These are phyloP conservation scores for Latrodectus elegans DNA, from an alignment of 2,888 invertebrate species.

Conservation along the genomic window DNA sequence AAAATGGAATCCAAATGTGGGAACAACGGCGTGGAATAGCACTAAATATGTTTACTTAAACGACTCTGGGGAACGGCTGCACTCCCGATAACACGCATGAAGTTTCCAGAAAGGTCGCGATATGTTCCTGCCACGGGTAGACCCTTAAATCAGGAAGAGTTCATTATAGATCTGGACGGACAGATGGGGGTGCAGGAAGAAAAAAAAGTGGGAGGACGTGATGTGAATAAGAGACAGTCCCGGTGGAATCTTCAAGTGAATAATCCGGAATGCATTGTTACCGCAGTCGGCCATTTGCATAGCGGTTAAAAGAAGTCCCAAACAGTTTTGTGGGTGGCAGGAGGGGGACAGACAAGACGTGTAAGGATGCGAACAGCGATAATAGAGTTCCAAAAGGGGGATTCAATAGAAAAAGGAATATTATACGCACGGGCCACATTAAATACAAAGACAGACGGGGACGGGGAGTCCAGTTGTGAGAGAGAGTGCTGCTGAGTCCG, in stretches of 20 bases:
- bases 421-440: background rate
- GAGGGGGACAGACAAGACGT: conserved; percentile 32
- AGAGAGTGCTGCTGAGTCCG: conserved; percentile 62
- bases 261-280: conserved; percentile 68
- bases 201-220: conserved; percentile 37
- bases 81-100: background rate
- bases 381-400: conserved; percentile 65
- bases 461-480: conserved; percentile 22
- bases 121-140: conserved; percentile 4
- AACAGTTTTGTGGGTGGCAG: background rate
- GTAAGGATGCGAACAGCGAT: conserved; percentile 58
- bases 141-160: conserved; percentile 30
- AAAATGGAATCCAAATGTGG: too few relatives aligned
- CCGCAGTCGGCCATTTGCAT: conserved; percentile 59
- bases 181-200: background rate
- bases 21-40: too few relatives aligned
- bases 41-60: too few relatives aligned
- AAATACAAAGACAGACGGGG: background rate
- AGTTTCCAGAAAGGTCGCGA: background rate
- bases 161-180: conserved; percentile 28
- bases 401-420: background rate
- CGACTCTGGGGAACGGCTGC: background rate
- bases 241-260: conserved; percentile 53
- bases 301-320: conserved; percentile 45
- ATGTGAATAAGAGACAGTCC: conserved; percentile 35